Evolutionary conservation across 2,888 invertebrate genomes (phyloP).

Genomic region (Bombylius major): DNA sequence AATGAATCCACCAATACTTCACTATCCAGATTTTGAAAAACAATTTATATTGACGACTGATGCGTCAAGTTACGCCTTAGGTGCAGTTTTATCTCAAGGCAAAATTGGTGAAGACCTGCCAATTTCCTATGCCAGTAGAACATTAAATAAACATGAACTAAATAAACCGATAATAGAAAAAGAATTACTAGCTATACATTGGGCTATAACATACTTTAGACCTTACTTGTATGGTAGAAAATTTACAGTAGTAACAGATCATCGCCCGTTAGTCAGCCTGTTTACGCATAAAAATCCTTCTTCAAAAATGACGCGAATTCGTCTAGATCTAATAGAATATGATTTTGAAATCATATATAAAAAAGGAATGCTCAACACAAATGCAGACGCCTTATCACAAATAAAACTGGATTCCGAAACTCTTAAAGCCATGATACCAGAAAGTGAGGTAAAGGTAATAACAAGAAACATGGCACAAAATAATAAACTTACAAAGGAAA

Average conservation of each 20-base stretch:
- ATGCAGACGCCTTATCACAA: neutral
- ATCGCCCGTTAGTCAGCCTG: neutral
- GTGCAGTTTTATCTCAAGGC: conserved; percentile 19
- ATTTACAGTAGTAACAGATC: neutral
- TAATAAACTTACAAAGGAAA: neutral
- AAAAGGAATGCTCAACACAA: neutral
- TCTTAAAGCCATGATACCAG: neutral
- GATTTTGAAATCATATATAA: neutral
- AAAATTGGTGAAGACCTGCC: conserved; percentile 13
- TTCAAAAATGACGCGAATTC: neutral
- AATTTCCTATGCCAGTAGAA: conserved; percentile 21
- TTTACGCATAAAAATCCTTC: neutral
- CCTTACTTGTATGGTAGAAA: conserved; percentile 21
- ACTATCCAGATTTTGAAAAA: neutral
- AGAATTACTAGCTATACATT: conserved; percentile 15
- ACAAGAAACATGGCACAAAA: neutral
- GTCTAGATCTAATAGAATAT: neutral
- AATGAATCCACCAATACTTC: neutral
- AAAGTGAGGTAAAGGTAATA: neutral
- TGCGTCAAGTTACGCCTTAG: conserved; percentile 18
- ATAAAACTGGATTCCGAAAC: neutral
- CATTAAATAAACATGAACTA: conserved; percentile 15
- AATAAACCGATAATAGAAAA: conserved; percentile 19
- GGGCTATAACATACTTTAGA: conserved; percentile 18
- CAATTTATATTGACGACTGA: conserved; percentile 22